Evolutionary conservation across 2,888 invertebrate genomes (phyloP), one percentile per base, ranked within the genome.

Genomic region (Yponomeuta evonymella): DNA sequence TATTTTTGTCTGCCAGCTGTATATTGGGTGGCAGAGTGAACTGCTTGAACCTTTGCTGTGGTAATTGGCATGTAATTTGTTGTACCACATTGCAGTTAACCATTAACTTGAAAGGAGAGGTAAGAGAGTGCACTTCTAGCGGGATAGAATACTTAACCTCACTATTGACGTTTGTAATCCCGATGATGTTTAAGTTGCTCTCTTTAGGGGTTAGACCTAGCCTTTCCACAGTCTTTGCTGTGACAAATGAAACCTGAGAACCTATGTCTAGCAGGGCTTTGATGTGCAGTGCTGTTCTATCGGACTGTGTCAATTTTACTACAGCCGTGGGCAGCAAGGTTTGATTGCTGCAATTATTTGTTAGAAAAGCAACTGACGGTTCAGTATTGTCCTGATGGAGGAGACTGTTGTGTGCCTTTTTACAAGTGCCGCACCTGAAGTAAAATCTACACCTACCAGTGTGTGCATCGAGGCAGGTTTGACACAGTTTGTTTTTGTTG

Each of bases 1-100:
- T 0, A 1, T 67, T 9, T 2, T 71, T 67, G 43, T 75, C 76
- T 3, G 76, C 75, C n/a, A 76, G 29, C 2, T 1, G 64, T 5
- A 74, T 67, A 23, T 62, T 51, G 0, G 43, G 3, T 9, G 75
- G 75, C 1, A 76, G 30, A 2, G 4, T 36, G 12, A 51, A 12
- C 1, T 72, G 9, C 67, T 75, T 65, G n/a, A 74, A n/a, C 70
- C 70, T 65, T 30, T 9, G 58, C 63, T 75, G 76, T 29, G 76
- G 75, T 23, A 75, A 63, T 9, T 73, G 62, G 23, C 71, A 73
- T 4, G 75, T 76, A 3, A 76, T 75, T n/a, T 70, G 48, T 1
- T 76, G 73, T 9, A 76, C 65, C 9, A 76, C 70, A 63, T 73
- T 72, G 58, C 72, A 75, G 4, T 12, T 73, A 43, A 72, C 62